A percentile compares a stretch with the other conserved stretches of the same genome.
phyloP scores from a whole-genome alignment of 2,797 vertebrate genomes.

The Salarias fasciatus region DNA sequence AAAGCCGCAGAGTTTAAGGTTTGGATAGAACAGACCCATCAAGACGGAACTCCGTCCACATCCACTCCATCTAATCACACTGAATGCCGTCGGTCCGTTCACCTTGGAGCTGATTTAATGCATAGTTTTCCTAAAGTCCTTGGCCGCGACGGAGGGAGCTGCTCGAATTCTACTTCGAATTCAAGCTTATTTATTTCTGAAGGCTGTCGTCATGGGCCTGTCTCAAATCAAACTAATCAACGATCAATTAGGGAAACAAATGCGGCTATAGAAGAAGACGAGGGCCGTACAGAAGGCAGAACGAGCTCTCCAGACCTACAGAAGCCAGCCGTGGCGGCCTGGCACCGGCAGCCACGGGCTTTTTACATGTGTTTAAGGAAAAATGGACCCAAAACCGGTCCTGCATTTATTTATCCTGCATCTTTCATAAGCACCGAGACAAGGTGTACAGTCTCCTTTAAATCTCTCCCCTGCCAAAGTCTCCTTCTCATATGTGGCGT shows the following conservation, averaged over 20 bases:
- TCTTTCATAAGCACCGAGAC: constrained; percentile 49
- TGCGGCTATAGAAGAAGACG: constrained; percentile 3
- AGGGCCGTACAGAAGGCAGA: not conserved
- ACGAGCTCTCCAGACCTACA: constrained; percentile 32
- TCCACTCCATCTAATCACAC: constrained; percentile 41
- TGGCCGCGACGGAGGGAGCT: constrained; percentile 7
- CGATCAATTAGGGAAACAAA: constrained; percentile 42
- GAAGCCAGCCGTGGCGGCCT: constrained; percentile 12
- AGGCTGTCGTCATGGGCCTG: constrained; percentile 26
- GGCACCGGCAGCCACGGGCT: constrained; percentile 31
- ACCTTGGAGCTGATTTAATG: constrained; percentile 38
- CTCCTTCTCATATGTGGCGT: constrained; percentile 32
- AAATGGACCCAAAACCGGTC: constrained; percentile 41
- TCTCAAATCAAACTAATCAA: constrained; percentile 48
- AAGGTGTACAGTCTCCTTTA: constrained; percentile 37
- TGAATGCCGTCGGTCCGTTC: constrained; percentile 47
- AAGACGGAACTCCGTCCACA: constrained; percentile 31
- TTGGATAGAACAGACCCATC: constrained; percentile 37
- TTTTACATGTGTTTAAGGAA: constrained; percentile 46
- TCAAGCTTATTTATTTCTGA: constrained; percentile 52
- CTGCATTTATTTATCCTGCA: constrained; percentile 60
- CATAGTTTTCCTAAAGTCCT: constrained; percentile 40
- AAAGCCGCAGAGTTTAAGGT: constrained; percentile 22
- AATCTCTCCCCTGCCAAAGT: constrained; percentile 35
- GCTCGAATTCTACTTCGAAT: constrained; percentile 23